Evolutionary conservation across 2,113 vertebrate species (phyloP).

Genomic region (Phalacrocorax brasilianus): DNA sequence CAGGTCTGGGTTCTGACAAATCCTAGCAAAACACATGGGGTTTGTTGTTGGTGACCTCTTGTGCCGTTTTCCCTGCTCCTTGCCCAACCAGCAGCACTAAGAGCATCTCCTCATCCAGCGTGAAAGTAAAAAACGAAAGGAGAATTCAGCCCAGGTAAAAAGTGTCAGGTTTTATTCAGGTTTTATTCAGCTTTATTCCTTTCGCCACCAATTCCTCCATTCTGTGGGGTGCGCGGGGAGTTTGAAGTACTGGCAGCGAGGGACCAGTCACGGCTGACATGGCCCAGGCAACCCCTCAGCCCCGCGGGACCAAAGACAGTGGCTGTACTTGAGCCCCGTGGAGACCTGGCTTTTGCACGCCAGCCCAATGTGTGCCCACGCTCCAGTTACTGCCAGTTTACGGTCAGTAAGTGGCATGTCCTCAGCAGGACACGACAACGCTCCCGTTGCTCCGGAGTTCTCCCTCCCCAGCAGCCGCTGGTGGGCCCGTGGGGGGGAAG

Average conservation of each 20-base stretch:
- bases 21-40: background rate
- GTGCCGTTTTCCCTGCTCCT: rapidly evolving
- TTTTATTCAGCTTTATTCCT: background rate
- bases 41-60: background rate
- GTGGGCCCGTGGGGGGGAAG: rapidly evolving
- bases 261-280: no score
- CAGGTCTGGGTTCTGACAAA: background rate
- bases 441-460: background rate
- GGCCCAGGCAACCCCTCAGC: background rate
- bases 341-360: background rate
- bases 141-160: background rate
- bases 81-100: background rate
- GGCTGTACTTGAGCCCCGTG: background rate
- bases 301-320: background rate
- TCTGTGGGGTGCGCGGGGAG: background rate
- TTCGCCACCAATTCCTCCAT: background rate
- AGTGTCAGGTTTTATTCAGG: slow-evolving; percentile 1
- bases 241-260: background rate
- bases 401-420: background rate
- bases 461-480: background rate
- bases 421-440: rapidly evolving
- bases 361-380: background rate
- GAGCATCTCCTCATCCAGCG: background rate
- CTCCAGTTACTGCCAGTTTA: background rate
- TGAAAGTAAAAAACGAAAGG: background rate